phyloP scores from a whole-genome alignment of 2,888 invertebrate genomes.

The Leucophora obtusa region DNA sequence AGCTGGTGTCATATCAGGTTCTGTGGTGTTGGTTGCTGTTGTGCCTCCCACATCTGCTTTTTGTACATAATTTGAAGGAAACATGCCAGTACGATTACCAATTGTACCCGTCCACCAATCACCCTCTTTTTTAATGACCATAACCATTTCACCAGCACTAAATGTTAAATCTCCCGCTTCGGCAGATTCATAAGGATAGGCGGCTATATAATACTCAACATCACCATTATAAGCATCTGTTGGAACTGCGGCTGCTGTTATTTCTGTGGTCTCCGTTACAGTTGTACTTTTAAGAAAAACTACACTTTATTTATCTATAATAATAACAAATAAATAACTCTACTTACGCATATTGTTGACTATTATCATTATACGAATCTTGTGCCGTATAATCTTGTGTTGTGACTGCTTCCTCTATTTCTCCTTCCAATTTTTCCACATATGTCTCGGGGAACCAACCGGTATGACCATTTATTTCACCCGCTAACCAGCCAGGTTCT shows the following conservation, averaged over 20 bases:
- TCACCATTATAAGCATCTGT: constrained; percentile 74
- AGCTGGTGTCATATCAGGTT: constrained; percentile 50
- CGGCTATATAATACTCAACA: constrained; percentile 90
- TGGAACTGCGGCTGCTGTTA: constrained; percentile 68
- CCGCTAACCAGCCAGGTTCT: constrained; percentile 98
- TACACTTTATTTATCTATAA: not conserved
- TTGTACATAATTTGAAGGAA: constrained; percentile 98
- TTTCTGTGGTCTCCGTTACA: constrained; percentile 59
- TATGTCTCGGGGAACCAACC: constrained; percentile 99
- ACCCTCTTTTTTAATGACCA: constrained; percentile 92
- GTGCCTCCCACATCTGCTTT: constrained; percentile 80
- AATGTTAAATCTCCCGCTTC: constrained; percentile 96
- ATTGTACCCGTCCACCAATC: constrained; percentile 99
- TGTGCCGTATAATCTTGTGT: constrained; percentile 64
- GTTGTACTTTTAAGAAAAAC: constrained; percentile 39
- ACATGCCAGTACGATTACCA: constrained; percentile 91
- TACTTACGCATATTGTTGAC: constrained; percentile 80
- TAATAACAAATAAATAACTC: not conserved
- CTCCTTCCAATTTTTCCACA: constrained; percentile 86
- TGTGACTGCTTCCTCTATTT: constrained; percentile 44
- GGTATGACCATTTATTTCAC: constrained; percentile 91
- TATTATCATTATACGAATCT: constrained; percentile 75
- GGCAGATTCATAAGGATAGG: constrained; percentile 92
- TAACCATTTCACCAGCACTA: constrained; percentile 90
- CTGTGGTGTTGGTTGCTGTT: constrained; percentile 40